Evolutionary conservation across 2,797 vertebrate species (phyloP).

Genomic region (Pipistrellus pipistrellus): DNA sequence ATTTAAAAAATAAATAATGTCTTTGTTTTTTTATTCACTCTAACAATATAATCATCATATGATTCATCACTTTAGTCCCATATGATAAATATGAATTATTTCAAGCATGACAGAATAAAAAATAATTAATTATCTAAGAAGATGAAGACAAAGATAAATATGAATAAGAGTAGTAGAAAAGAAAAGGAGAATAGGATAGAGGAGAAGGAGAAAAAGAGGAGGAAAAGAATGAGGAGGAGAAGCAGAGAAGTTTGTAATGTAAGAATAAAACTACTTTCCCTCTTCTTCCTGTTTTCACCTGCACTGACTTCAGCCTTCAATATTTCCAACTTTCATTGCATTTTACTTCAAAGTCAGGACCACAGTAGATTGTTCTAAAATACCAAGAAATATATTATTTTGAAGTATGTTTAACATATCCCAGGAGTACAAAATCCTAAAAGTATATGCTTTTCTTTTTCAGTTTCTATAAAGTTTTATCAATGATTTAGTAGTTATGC

Average conservation of each 20-base stretch:
- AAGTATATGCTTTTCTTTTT: not conserved
- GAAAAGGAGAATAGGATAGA: not conserved
- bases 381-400: not conserved
- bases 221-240: not conserved
- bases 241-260: not conserved
- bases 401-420: not conserved
- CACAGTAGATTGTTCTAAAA: not conserved
- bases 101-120: not conserved
- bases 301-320: not conserved
- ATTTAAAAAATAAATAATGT: not conserved
- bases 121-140: conserved; percentile 17
- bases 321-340: not conserved
- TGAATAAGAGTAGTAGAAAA: not conserved
- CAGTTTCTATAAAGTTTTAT: not conserved
- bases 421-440: not conserved
- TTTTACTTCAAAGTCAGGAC: not conserved
- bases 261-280: not conserved
- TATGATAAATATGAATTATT: conserved; percentile 27
- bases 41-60: not conserved
- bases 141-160: not conserved
- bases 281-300: not conserved
- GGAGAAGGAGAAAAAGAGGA: not conserved
- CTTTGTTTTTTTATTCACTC: conserved; percentile 8
- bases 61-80: conserved; percentile 15
- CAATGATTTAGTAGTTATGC: not conserved